Conservation (phyloP, 2,797 vertebrate species). For the Loris lydekkerianus region DNA sequence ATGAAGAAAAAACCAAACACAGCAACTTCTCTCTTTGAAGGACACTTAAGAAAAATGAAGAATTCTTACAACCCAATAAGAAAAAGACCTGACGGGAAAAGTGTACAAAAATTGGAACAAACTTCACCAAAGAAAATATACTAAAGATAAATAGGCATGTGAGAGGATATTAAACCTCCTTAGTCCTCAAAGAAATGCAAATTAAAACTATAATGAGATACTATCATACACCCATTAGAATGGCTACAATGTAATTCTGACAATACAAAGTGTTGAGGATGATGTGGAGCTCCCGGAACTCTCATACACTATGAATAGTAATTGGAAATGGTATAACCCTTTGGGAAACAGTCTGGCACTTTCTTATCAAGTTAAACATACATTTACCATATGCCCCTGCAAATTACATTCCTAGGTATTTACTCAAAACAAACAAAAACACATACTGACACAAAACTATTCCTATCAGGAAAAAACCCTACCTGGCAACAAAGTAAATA, state of each 20-base stretch:
- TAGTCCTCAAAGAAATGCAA: background rate
- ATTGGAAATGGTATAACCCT: background rate
- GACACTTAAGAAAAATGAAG: conserved; percentile 22
- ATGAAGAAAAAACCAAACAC: background rate
- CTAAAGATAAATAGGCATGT: background rate
- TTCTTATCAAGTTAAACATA: background rate
- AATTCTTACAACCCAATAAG: background rate
- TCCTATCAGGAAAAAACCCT: background rate
- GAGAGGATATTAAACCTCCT: background rate
- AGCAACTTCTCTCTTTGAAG: background rate
- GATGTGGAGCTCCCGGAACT: background rate
- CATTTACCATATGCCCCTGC: background rate
- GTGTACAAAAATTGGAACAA: background rate
- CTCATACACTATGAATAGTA: background rate
- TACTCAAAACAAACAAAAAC: conserved; percentile 3
- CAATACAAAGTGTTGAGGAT: background rate
- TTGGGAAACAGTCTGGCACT: background rate
- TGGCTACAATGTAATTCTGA: conserved; percentile 10
- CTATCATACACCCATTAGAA: background rate
- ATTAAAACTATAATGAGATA: background rate
- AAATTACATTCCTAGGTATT: background rate
- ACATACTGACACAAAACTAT: background rate
- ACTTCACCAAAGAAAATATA: background rate
- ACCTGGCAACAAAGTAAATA: background rate
- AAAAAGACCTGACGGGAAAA: conserved; percentile 1